A percentile compares a stretch with the other conserved stretches of the same genome.
Evolutionary conservation across 1,140 invertebrate species (phyloP).

Genomic region (Leptopilina clavipes): DNA sequence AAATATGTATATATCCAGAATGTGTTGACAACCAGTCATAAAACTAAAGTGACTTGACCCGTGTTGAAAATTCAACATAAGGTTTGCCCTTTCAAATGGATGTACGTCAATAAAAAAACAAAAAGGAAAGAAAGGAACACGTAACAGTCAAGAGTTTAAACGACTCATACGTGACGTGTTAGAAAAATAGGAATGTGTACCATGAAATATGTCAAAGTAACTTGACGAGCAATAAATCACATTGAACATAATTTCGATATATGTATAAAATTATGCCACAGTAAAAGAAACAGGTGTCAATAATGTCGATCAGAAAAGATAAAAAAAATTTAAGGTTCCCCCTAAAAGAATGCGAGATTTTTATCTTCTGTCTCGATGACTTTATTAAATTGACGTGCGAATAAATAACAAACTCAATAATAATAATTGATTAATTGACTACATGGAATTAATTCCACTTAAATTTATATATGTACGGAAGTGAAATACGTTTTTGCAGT

Average conservation of each 20-base stretch:
- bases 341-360: not conserved
- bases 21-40: not conserved
- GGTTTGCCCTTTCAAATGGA: not conserved
- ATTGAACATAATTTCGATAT: not conserved
- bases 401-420: conserved; percentile 10
- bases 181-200: not conserved
- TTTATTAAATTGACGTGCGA: not conserved
- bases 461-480: no score
- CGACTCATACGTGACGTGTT: not conserved
- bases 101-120: not conserved
- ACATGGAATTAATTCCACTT: not conserved
- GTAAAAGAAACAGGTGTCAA: not conserved
- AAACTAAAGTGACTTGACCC: conserved; percentile 16
- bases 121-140: no score
- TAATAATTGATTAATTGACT: not conserved
- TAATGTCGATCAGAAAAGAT: not conserved
- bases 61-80: not conserved
- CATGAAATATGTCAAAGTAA: not conserved
- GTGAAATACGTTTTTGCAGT: no score
- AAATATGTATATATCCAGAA: not conserved
- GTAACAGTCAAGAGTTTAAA: not conserved
- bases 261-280: not conserved
- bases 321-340: no score
- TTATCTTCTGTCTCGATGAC: not conserved
- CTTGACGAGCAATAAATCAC: not conserved